Evolutionary conservation across 2,113 vertebrate species (phyloP).

Genomic region (Gymnogyps californianus): DNA sequence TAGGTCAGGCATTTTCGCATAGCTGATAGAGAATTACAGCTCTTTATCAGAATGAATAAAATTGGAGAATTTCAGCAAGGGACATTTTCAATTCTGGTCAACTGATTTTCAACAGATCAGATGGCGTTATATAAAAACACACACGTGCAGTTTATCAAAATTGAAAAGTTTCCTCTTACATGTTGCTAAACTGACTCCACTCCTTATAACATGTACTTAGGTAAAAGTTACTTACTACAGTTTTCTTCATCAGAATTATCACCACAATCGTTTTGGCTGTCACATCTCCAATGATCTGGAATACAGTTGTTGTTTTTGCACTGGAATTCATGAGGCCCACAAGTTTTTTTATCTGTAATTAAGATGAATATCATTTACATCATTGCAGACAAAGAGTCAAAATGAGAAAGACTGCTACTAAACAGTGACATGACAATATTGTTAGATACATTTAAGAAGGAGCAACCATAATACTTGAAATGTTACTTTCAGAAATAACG

Average conservation of each 20-base stretch:
- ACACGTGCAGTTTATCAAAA: neutral
- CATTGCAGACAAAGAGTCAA: neutral
- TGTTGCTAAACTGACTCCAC: neutral
- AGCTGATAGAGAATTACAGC: neutral
- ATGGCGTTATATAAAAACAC: neutral
- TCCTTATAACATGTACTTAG: neutral
- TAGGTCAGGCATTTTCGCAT: neutral
- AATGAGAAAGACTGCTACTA: neutral
- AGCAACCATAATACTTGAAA: neutral
- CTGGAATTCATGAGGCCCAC: constrained; percentile 95
- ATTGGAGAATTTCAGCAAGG: neutral
- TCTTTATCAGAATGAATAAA: neutral
- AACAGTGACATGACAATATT: neutral
- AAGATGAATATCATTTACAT: neutral
- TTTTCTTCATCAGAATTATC: constrained; percentile 97
- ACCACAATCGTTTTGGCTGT: constrained; percentile 97
- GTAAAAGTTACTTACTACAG: constrained; percentile 88
- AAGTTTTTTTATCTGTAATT: constrained; percentile 96
- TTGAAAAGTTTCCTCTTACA: neutral
- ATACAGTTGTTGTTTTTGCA: constrained; percentile 99
- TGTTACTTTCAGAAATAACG: neutral
- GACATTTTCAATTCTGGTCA: neutral
- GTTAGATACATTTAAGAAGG: neutral
- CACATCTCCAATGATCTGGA: constrained; percentile 97
- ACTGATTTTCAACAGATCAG: neutral